These are phyloP conservation scores for Erythrocercus mccallii DNA, from an alignment of 2,113 vertebrate species.

Conservation along the genomic window DNA sequence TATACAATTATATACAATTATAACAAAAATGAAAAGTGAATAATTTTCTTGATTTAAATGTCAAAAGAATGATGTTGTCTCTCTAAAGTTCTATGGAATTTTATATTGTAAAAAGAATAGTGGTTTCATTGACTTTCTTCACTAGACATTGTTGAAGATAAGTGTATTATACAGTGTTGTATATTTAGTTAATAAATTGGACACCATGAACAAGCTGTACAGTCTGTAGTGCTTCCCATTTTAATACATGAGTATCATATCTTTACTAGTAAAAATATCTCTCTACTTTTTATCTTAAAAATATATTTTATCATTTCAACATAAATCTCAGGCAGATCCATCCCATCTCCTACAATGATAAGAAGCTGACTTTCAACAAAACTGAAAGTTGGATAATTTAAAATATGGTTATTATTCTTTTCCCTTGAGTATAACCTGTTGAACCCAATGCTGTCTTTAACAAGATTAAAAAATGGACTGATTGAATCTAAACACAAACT, in stretches of 20 bases:
- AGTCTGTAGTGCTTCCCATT: neutral
- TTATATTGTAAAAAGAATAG: neutral
- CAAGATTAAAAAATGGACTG: neutral
- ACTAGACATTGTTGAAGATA: neutral
- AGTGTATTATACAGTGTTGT: neutral
- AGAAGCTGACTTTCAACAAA: neutral
- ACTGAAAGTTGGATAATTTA: neutral
- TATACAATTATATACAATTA: neutral
- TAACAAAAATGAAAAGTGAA: neutral
- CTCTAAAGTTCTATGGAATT: neutral
- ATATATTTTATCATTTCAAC: neutral
- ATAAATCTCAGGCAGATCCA: neutral
- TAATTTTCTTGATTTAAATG: neutral
- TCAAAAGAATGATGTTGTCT: neutral
- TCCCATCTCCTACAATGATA: neutral
- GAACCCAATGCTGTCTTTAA: neutral
- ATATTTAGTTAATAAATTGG: neutral
- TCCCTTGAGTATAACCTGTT: neutral
- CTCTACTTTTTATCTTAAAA: neutral
- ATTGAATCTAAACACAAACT: neutral
- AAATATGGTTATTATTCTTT: neutral
- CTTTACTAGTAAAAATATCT: neutral
- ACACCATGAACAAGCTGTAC: neutral
- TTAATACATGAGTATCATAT: neutral
- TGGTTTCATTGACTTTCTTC: neutral